These are phyloP conservation scores for Dorcus parallelipipedus DNA, from an alignment of 2,888 invertebrate genomes.

Conservation along the genomic window DNA sequence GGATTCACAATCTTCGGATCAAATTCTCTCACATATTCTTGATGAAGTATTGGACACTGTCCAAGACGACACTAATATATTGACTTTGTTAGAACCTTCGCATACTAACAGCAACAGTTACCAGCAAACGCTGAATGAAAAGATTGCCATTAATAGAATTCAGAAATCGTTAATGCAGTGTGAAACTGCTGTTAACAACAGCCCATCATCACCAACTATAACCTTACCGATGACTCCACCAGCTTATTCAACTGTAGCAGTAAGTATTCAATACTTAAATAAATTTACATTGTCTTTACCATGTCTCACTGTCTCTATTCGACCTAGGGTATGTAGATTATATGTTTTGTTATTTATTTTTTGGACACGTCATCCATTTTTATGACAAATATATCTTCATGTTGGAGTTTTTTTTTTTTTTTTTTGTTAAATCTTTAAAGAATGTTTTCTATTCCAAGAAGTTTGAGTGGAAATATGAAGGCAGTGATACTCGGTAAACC, in stretches of 20 bases:
- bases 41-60: conserved; percentile 83
- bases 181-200: conserved; percentile 64
- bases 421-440: no score
- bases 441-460: no score
- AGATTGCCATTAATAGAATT: conserved; percentile 84
- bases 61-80: conserved; percentile 55
- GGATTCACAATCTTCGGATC: conserved; percentile 58
- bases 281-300: no score
- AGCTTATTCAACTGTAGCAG: conserved; percentile 53
- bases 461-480: no score
- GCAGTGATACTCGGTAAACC: no score
- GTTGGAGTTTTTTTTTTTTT: no score
- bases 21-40: conserved; percentile 75
- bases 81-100: conserved; percentile 48
- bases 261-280: conserved; percentile 25
- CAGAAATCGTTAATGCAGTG: conserved; percentile 87
- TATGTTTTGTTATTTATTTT: no score
- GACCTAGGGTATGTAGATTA: no score
- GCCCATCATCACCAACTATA: conserved; percentile 57
- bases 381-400: no score
- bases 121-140: conserved; percentile 57
- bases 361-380: no score
- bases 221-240: conserved; percentile 57
- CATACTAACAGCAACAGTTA: conserved; percentile 33
- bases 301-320: no score